phyloP scores from a whole-genome alignment of 2,797 vertebrate species.

The Fringilla coelebs region DNA sequence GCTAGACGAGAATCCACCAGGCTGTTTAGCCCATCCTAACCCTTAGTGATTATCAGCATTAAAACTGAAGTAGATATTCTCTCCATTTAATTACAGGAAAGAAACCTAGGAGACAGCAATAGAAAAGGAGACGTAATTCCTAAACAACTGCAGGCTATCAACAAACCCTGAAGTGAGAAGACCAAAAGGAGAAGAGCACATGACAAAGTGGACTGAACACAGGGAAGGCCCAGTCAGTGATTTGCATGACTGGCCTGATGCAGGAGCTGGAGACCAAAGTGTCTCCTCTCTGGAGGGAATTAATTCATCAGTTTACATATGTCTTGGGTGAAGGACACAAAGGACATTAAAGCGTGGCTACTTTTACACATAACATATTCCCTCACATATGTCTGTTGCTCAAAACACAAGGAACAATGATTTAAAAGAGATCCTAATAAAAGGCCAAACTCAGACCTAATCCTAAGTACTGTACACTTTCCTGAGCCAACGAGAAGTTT shows the following conservation, averaged over 20 bases:
- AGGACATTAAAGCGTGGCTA: not conserved
- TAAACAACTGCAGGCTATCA: conserved; percentile 10
- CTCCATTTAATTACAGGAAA: conserved; percentile 48
- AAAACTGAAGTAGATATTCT: conserved; percentile 11
- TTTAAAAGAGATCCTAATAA: not conserved
- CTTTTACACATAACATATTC: not conserved
- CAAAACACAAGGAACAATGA: not conserved
- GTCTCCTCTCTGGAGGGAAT: not conserved
- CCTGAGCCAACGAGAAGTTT: not conserved
- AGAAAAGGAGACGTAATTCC: conserved; percentile 13
- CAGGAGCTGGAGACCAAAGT: not conserved
- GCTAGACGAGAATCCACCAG: not conserved
- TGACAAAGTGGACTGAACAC: conserved; percentile 10
- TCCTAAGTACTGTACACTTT: not conserved
- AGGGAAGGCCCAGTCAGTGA: not conserved
- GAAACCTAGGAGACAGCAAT: not conserved
- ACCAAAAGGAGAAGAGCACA: not conserved
- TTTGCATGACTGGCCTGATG: not conserved
- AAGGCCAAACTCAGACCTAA: not conserved
- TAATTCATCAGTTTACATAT: conserved; percentile 2
- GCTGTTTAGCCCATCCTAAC: not conserved
- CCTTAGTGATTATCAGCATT: conserved; percentile 1
- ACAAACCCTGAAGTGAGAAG: conserved; percentile 11
- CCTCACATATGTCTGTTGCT: not conserved
- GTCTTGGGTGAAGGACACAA: not conserved